Conservation (phyloP, 2,113 vertebrate genomes). For the Alethe diademata region DNA sequence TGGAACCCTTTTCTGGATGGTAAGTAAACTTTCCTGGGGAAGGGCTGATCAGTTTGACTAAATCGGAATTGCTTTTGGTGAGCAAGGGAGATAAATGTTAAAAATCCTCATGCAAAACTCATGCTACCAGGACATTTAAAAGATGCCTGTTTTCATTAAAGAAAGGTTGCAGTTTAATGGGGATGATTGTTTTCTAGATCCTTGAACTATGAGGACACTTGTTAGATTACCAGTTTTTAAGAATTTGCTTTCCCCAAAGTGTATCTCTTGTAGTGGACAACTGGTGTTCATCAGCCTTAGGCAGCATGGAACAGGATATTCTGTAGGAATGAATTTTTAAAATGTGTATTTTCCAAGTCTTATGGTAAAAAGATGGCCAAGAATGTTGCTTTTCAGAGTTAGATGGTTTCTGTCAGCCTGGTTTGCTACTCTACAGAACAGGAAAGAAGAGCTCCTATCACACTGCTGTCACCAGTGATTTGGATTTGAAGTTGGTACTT, state of each 20-base stretch:
- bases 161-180: not conserved
- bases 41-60: not conserved
- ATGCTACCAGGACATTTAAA: not conserved
- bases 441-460: not conserved
- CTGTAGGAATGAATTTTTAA: not conserved
- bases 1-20: conserved; percentile 91
- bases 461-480: not conserved
- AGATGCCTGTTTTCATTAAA: not conserved
- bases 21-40: conserved; percentile 62
- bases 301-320: not conserved
- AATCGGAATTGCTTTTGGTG: not conserved
- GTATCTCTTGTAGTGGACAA: not conserved
- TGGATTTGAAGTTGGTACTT: not conserved
- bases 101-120: not conserved
- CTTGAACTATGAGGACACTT: not conserved
- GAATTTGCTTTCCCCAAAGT: not conserved
- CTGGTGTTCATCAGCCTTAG: not conserved
- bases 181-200: not conserved
- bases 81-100: not conserved
- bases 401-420: not conserved
- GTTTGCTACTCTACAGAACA: not conserved
- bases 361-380: not conserved
- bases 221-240: not conserved
- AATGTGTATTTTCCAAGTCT: not conserved
- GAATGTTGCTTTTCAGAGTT: not conserved